A percentile compares a stretch with the other conserved stretches of the same genome.
Evolutionary conservation across 1,140 invertebrate species (phyloP).

Genomic region (Cheumatopsyche charites): DNA sequence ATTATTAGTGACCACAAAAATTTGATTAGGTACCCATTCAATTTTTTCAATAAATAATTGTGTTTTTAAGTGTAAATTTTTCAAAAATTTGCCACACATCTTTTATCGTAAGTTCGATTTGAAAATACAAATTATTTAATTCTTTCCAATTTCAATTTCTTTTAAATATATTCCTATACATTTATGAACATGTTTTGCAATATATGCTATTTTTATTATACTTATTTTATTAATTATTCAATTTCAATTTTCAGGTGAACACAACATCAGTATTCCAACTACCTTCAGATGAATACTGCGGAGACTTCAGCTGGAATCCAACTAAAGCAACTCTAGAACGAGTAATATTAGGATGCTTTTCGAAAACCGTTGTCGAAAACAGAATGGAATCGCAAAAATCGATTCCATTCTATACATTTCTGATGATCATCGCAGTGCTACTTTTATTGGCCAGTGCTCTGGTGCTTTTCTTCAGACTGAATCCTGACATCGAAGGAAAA

Average conservation of each 20-base stretch:
- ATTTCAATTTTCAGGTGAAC: neutral
- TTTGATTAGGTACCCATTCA: too few species aligned
- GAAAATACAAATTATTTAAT: too few species aligned
- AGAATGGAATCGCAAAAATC: neutral
- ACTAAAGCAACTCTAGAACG: neutral
- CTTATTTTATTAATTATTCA: neutral
- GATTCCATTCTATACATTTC: neutral
- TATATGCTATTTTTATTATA: too few species aligned
- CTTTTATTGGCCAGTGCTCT: slow-evolving; percentile 13
- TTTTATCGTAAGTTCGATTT: too few species aligned
- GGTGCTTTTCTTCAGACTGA: neutral
- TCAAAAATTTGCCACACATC: too few species aligned
- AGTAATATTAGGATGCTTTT: neutral
- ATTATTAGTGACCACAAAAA: too few species aligned
- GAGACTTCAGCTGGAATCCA: slow-evolving; percentile 4
- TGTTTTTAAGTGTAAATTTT: too few species aligned
- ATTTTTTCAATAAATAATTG: too few species aligned
- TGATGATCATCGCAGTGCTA: neutral
- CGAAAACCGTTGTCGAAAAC: neutral
- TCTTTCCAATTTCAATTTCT: too few species aligned
- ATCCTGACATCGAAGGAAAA: slow-evolving; percentile 17
- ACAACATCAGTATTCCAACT: neutral
- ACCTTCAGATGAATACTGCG: slow-evolving; percentile 4
- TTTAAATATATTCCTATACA: too few species aligned
- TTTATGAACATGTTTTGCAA: too few species aligned